Evolutionary conservation across 2,797 vertebrate genomes (phyloP), one percentile per base, ranked within the genome.

Genomic region (Amblyraja radiata): DNA sequence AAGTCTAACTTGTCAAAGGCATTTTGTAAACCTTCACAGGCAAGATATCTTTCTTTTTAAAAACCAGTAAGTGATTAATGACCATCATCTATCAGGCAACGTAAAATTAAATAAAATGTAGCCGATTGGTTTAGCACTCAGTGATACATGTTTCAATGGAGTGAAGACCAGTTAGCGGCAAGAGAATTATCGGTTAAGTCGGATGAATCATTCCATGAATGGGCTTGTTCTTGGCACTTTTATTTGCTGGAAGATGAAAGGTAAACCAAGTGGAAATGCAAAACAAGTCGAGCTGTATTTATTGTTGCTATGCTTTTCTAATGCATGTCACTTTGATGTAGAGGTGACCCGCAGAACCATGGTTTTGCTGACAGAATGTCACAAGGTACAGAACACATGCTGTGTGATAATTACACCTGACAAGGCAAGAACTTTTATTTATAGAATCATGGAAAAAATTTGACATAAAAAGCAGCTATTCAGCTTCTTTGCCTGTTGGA

Each of bases 251-350:
- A 93, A 73, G 80, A 88, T 54, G 73, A 73, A 74, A 58, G 39
- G 58, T 88, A 46, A 14, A 61, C 18, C 32, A 63, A 93, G 74
- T 88, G 54, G 63, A 25, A 58, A 74, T 73, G 80, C 93, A 88
- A 58, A 76, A 93, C 84, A 76, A 11, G 11, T 58, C 13, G 18
- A 54, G n/a, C 84, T 93, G 25, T 84, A 88, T 76, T 93, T 93
- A 25, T 84, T 39, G 39, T 14, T 83, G 61, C 71, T 39, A 5
- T 86, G 78, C 79, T 93, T 93, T 54, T 16, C 74, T 18, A 90
- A 93, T 58, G n/a, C 16, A 18, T 93, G 93, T 58, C 81, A 93
- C 46, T 93, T 81, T 93, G 93, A 88, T 79, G 36, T 88, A 65
- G 84, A 68, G 81, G 28, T 86, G 65, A 88, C 58, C 65, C 58